phyloP scores from a whole-genome alignment of 37 sponge, comb jelly and placozoan genomes.

The Beroe forskalii region DNA sequence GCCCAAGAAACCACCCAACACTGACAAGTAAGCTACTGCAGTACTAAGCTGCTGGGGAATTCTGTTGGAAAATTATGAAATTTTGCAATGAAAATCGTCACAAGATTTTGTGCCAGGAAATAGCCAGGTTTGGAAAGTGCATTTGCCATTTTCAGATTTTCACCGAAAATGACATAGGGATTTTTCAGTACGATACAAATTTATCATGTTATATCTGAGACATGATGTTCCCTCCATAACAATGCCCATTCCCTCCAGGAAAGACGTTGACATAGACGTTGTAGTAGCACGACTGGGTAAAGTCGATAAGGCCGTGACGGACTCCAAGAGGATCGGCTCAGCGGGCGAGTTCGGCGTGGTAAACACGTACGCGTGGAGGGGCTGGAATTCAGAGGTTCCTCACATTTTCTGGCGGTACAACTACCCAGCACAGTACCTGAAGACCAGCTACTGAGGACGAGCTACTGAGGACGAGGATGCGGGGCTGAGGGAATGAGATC shows the following conservation, averaged over 20 bases:
- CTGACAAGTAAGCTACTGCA: neutral
- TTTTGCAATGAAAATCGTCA: no score
- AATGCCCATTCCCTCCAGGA: no score
- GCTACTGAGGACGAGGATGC: no score
- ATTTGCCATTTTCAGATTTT: neutral
- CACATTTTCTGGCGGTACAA: conserved; percentile 63
- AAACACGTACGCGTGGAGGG: conserved; percentile 60
- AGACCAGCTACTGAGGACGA: no score
- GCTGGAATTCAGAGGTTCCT: conserved; percentile 57
- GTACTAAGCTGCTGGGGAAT: no score
- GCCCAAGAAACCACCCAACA: neutral
- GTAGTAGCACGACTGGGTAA: neutral
- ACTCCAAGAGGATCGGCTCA: conserved; percentile 6
- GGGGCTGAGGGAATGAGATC: no score
- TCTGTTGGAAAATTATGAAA: no score
- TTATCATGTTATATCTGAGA: no score
- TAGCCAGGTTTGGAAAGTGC: no score
- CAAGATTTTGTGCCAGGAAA: no score
- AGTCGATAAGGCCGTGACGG: neutral
- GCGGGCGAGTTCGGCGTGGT: neutral
- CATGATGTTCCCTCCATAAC: no score
- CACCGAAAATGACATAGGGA: neutral
- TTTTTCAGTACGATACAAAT: neutral
- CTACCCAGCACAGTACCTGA: conserved; percentile 6
- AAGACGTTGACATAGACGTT: neutral